These are phyloP conservation scores for Drosophila tristis DNA, from an alignment of 1,140 invertebrate species.

Conservation along the genomic window DNA sequence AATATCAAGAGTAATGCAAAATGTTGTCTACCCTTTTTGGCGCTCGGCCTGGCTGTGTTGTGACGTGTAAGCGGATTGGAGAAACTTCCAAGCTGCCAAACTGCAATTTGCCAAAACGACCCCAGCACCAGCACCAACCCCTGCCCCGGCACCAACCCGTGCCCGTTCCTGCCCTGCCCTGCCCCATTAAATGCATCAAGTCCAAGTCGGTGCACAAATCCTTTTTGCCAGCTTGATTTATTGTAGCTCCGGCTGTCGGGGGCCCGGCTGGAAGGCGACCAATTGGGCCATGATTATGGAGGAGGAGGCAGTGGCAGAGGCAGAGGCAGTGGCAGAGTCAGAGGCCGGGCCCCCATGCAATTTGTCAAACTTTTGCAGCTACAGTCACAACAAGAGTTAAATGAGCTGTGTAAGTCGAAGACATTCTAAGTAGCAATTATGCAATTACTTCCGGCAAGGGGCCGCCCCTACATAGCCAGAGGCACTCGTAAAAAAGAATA, in stretches of 20 bases:
- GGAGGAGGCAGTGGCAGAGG: too few relatives aligned
- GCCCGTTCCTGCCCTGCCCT: background rate
- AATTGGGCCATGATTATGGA: constrained; percentile 37
- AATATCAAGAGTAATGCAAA: constrained; percentile 43
- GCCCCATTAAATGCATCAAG: constrained; percentile 47
- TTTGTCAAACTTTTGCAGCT: constrained; percentile 49
- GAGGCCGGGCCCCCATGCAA: constrained; percentile 8
- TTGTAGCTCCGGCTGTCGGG: constrained; percentile 24
- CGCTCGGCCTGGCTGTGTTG: constrained; percentile 14
- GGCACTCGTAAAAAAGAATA: constrained; percentile 17
- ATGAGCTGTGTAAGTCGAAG: constrained; percentile 48
- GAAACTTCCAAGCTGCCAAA: constrained; percentile 42
- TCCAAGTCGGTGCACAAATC: constrained; percentile 35
- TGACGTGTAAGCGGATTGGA: constrained; percentile 44
- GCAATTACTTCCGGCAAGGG: constrained; percentile 21
- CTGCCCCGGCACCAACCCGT: background rate
- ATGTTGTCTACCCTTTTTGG: constrained; percentile 37
- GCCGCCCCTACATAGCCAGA: background rate
- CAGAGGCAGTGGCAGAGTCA: too few relatives aligned
- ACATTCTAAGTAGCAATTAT: constrained; percentile 46
- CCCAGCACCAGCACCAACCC: background rate
- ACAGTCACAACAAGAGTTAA: constrained; percentile 35
- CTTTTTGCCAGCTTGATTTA: constrained; percentile 49
- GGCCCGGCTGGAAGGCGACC: constrained; percentile 8
- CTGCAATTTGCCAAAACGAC: constrained; percentile 42